Conservation (phyloP, 2,113 vertebrate genomes). For the Cyprinodon brontotheroides region DNA sequence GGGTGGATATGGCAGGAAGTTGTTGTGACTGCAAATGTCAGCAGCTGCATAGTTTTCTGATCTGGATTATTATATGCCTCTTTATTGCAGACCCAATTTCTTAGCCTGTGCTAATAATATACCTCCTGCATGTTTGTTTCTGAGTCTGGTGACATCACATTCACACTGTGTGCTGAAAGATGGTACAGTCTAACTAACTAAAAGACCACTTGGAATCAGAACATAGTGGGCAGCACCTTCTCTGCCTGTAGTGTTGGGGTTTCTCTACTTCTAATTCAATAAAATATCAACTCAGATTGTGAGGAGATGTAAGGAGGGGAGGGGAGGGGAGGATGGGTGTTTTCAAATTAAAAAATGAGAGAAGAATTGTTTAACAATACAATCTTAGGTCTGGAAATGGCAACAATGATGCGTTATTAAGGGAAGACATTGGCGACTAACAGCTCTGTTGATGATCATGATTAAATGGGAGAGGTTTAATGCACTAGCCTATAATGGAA, state of each 20-base stretch:
- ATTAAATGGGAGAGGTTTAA: conserved; percentile 61
- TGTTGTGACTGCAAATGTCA: conserved; percentile 2
- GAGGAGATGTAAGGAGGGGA: neutral
- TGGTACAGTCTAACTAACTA: conserved; percentile 35
- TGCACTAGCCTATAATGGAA: conserved; percentile 62
- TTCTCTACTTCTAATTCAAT: conserved; percentile 59
- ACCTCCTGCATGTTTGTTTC: conserved; percentile 41
- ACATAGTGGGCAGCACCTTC: conserved; percentile 10
- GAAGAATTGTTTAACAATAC: conserved; percentile 40
- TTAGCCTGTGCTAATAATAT: conserved; percentile 70
- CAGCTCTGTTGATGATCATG: conserved; percentile 54
- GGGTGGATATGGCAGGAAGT: conserved; percentile 19
- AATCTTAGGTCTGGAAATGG: conserved; percentile 37
- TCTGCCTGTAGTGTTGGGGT: conserved; percentile 39
- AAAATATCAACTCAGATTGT: conserved; percentile 42
- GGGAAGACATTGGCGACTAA: conserved; percentile 24
- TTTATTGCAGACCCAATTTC: conserved; percentile 53
- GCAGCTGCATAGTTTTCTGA: conserved; percentile 50
- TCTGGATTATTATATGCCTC: conserved; percentile 56
- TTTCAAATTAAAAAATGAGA: conserved; percentile 40
- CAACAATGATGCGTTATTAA: conserved; percentile 34
- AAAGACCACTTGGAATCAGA: conserved; percentile 17
- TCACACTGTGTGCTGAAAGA: conserved; percentile 48
- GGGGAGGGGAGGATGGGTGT: conserved; percentile 3
- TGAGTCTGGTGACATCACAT: conserved; percentile 61